Evolutionary conservation across 2,113 vertebrate species (phyloP), one percentile per base, ranked within the genome.

Genomic region (Amblyornis subalaris): DNA sequence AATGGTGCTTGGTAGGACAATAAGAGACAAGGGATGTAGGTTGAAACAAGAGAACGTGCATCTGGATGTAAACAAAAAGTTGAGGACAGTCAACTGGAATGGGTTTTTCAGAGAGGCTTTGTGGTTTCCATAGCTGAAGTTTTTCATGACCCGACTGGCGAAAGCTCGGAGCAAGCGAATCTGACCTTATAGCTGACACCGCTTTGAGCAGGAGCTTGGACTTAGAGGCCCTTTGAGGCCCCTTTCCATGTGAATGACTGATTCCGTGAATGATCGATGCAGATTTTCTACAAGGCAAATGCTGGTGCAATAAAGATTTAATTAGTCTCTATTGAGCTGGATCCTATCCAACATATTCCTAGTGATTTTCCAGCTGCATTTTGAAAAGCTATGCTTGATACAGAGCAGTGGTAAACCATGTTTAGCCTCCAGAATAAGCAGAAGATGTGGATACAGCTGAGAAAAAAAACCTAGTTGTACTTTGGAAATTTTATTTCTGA

Each of bases 241-340:
- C 45, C 42, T 89, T 89, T 85, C 40, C 21, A 69, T 65, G 36
- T 45, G 82, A 94, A 58, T 61, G 45, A 22, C 65, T 50, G 77
- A 64, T 75, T 67, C n/a, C 53, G 36, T 61, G 71, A 67, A n/a
- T 54, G 57, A 88, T 94, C 58, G 0, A 91, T 93, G 48, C 53
- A 53, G 45, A 51, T 89, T 94, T 96, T 89, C 90, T 93, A 85
- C 29, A 35, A 93, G 47, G 85, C 80, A 88, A 93, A 85, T 29
- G 38, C 69, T 89, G 40, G 42, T 50, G n/a, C 65, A 90, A 36
- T 91, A 91, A 89, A 78, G 66, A 64, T 91, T 89, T 92, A 87
- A 93, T 94, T 96, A 95, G 42, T 65, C 48, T 76, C 40, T 53
- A 7, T 64, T 70, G 70, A 79, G 25, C 61, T 94, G 58, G 67